Base-by-base conservation (phyloP, 2,888 invertebrate species). In the Mellilla xanthometata region DNA sequence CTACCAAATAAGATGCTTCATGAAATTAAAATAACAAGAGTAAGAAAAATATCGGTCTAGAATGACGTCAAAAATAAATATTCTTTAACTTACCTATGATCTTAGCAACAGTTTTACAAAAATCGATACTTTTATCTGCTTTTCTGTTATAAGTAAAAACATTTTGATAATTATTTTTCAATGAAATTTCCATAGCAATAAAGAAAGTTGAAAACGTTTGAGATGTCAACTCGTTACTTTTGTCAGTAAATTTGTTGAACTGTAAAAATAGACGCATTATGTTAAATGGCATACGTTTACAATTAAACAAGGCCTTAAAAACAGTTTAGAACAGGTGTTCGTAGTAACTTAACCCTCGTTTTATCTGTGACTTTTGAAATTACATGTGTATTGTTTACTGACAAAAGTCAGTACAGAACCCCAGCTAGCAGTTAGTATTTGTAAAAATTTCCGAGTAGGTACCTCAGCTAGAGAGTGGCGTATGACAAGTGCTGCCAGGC, bases 131-230 rank as follows among this genome's bases (percentile, higher is more conserved):
- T 15, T 41, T 43, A 28, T 40, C 39, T 41, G 56, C 57, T 28
- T 59, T 62, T 5, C 56, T 39, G 54, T 67, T 62, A 38, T 56
- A 67, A 0, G 68, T 58, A 8, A 63, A 11, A 41, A 73, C 64
- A 42, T 67, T 74, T 13, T 54, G 60, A 32, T 70, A 60, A 46
- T 73, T 72, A 15, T 70, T 60, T 59, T 69, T 73, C 31, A 77
- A 56, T 51, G 74, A 69, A 1, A 49, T 64, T 56, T 78, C 78
- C 32, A 77, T 52, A 19, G 70, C 59, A 30, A 59, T 72, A 40
- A 78, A 70, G 22, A 70, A 51, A 12, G 62, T 56, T 33, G 61
- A 49, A 40, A 73, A 32, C 12, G 60, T 48, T 50, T 64, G 68
- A 9, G 63, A 56, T 42, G 52, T 40, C 15, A 55, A 24, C 45